Percentiles rank a stretch among this genome's conserved stretches.
These are phyloP conservation scores for Stichopus chloronotus DNA, from an alignment of 35 echinoderm and acorn worm genomes.

Conservation along the genomic window DNA sequence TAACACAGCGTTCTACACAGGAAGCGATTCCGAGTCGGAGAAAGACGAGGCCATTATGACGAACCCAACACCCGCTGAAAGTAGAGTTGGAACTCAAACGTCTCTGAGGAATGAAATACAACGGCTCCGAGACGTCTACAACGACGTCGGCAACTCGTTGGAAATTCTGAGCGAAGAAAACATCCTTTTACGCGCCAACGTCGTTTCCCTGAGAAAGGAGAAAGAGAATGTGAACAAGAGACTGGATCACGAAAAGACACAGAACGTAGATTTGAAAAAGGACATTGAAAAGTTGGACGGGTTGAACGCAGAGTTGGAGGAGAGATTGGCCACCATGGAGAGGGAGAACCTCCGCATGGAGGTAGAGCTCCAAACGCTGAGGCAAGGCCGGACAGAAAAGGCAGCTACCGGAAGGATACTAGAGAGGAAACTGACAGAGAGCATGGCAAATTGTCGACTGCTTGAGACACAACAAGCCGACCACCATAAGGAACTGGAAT, in stretches of 20 bases:
- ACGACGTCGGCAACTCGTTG: constrained; percentile 62
- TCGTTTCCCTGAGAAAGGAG: constrained; percentile 63
- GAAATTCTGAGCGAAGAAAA: constrained; percentile 77
- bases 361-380: constrained; percentile 56
- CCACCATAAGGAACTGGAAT: constrained; percentile 60
- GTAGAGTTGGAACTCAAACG: neutral
- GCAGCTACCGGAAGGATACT: constrained; percentile 43
- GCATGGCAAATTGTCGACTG: constrained; percentile 44
- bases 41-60: neutral
- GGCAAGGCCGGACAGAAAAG: constrained; percentile 47
- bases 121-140: constrained; percentile 65
- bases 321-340: constrained; percentile 13
- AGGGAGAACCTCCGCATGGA: constrained; percentile 58
- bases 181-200: constrained; percentile 47
- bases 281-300: constrained; percentile 75
- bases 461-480: constrained; percentile 29
- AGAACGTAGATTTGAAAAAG: constrained; percentile 20
- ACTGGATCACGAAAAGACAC: constrained; percentile 52
- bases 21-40: neutral
- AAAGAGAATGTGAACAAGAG: constrained; percentile 26
- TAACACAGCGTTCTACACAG: constrained; percentile 38
- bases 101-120: constrained; percentile 71
- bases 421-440: constrained; percentile 63
- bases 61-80: neutral
- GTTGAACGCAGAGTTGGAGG: constrained; percentile 64